Percentiles rank a stretch among this genome's conserved stretches.
Conservation (phyloP, 2,888 invertebrate genomes). For the Heliconius erato region DNA sequence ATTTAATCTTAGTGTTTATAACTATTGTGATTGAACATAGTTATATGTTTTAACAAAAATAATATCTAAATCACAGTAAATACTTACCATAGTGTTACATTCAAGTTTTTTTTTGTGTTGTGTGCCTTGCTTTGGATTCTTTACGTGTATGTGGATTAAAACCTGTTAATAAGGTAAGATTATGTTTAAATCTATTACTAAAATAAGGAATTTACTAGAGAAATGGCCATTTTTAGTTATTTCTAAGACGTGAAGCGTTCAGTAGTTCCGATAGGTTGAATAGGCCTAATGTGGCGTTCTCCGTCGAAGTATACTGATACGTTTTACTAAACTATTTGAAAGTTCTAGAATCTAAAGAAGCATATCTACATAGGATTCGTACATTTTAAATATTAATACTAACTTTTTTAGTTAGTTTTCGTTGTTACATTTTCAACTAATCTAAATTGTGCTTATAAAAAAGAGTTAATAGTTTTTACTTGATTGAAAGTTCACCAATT, state of each 20-base stretch:
- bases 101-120: conserved; percentile 37
- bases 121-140: conserved; percentile 71
- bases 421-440: not conserved
- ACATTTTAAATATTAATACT: too few relatives aligned
- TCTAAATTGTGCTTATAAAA: not conserved
- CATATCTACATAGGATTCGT: too few relatives aligned
- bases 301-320: conserved; percentile 51
- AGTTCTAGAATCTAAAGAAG: not conserved
- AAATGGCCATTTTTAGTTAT: conserved; percentile 12
- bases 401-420: not conserved
- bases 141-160: conserved; percentile 68
- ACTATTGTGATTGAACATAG: conserved; percentile 7
- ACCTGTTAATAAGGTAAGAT: conserved; percentile 71
- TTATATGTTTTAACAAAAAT: not conserved
- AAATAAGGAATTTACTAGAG: not conserved
- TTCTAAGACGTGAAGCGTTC: conserved; percentile 33
- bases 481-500: not conserved
- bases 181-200: conserved; percentile 3
- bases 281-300: conserved; percentile 66
- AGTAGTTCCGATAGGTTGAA: conserved; percentile 50
- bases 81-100: conserved; percentile 35
- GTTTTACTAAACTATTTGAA: conserved; percentile 19
- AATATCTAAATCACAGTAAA: conserved; percentile 10
- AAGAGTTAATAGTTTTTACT: not conserved
- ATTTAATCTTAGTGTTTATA: conserved; percentile 14